phyloP scores from a whole-genome alignment of 1,140 invertebrate genomes.

The Acromyrmex heyeri region DNA sequence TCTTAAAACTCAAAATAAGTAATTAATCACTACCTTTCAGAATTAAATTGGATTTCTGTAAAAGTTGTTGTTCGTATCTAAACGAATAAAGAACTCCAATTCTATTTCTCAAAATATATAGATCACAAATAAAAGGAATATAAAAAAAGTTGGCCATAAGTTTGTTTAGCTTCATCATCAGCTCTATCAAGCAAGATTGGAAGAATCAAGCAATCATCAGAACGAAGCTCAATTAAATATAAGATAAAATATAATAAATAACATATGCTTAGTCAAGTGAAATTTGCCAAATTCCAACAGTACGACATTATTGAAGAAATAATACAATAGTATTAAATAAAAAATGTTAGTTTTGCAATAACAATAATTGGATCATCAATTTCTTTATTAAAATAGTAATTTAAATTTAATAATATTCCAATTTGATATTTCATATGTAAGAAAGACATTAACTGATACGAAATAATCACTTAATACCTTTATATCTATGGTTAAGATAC shows the following conservation, averaged over 20 bases:
- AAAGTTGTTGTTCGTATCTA: neutral
- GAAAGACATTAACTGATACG: neutral
- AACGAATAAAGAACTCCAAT: neutral
- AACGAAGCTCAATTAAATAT: neutral
- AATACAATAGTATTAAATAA: neutral
- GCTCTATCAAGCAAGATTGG: neutral
- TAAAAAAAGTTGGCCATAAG: neutral
- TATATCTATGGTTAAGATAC: neutral
- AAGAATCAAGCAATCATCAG: neutral
- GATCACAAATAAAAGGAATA: neutral
- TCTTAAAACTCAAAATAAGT: too few species aligned
- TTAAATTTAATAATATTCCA: neutral
- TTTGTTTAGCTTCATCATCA: conserved; percentile 7
- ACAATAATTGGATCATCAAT: neutral
- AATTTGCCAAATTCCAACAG: neutral
- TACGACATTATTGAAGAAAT: neutral
- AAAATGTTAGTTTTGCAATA: neutral
- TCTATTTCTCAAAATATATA: conserved; percentile 25
- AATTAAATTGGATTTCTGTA: too few species aligned
- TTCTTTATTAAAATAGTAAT: conserved; percentile 2
- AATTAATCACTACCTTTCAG: too few species aligned
- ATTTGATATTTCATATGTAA: neutral
- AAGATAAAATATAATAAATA: neutral
- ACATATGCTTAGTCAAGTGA: neutral
- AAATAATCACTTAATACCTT: neutral